These are phyloP conservation scores for Plestiodon gilberti DNA, from an alignment of 2,113 vertebrate genomes.

Conservation along the genomic window DNA sequence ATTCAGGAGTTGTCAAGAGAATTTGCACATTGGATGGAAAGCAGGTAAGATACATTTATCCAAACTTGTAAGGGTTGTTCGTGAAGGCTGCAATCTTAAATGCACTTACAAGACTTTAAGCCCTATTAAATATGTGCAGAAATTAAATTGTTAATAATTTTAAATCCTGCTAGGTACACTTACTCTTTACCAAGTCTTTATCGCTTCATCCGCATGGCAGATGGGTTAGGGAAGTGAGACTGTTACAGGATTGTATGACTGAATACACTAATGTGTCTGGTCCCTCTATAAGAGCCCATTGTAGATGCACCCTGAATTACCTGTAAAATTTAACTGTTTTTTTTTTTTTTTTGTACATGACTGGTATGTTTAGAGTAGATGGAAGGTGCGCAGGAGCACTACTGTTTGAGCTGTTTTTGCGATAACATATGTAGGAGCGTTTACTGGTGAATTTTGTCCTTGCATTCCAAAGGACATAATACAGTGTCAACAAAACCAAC, in stretches of 20 bases:
- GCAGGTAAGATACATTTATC: constrained; percentile 82
- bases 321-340: background rate
- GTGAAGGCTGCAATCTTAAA: background rate
- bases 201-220: background rate
- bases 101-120: background rate
- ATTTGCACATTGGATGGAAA: constrained; percentile 95
- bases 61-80: background rate
- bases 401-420: background rate
- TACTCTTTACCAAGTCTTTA: background rate
- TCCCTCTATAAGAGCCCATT: background rate
- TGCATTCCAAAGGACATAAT: background rate
- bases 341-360: background rate
- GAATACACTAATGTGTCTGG: background rate
- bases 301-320: background rate
- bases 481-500: background rate
- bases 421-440: background rate
- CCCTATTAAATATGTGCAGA: background rate
- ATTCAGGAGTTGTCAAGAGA: constrained; percentile 94
- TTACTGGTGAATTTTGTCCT: background rate
- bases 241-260: background rate
- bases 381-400: background rate
- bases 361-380: background rate
- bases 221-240: background rate
- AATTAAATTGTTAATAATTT: background rate
- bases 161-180: background rate